These are phyloP conservation scores for Myathropa florea DNA, from an alignment of 2,888 invertebrate species.

Conservation along the genomic window DNA sequence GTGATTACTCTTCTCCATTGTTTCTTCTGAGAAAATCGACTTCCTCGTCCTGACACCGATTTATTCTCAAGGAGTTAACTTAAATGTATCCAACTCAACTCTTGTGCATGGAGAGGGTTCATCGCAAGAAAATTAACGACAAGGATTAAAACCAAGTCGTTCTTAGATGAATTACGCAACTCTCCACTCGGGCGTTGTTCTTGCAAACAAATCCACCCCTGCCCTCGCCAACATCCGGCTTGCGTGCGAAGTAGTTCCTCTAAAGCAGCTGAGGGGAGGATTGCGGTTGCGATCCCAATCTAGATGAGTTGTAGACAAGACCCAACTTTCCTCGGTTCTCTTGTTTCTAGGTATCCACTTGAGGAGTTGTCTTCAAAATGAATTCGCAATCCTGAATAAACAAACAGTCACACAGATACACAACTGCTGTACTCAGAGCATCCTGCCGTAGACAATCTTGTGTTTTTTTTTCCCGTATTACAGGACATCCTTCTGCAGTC, in stretches of 20 bases:
- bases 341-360: constrained; percentile 14
- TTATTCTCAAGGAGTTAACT: background rate
- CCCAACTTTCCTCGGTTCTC: background rate
- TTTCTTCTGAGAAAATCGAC: background rate
- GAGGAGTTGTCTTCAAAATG: constrained; percentile 38
- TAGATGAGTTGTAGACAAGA: constrained; percentile 9
- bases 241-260: constrained; percentile 6
- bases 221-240: background rate
- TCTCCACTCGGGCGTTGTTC: constrained; percentile 1
- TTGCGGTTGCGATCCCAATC: background rate
- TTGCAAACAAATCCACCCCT: background rate
- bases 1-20: background rate
- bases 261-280: background rate
- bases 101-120: background rate
- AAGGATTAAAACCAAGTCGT: constrained; percentile 23
- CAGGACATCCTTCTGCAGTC: background rate
- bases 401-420: constrained; percentile 24
- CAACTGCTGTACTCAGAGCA: no score
- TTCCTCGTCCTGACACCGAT: background rate
- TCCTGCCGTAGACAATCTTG: background rate
- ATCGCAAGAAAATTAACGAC: background rate
- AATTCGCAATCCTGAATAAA: constrained; percentile 39
- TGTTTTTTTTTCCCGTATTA: no score
- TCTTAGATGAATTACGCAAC: constrained; percentile 20
- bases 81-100: background rate